A percentile compares a stretch with the other conserved stretches of the same genome.
Conservation (phyloP, 2,113 vertebrate species). For the Gopherus evgoodei region DNA sequence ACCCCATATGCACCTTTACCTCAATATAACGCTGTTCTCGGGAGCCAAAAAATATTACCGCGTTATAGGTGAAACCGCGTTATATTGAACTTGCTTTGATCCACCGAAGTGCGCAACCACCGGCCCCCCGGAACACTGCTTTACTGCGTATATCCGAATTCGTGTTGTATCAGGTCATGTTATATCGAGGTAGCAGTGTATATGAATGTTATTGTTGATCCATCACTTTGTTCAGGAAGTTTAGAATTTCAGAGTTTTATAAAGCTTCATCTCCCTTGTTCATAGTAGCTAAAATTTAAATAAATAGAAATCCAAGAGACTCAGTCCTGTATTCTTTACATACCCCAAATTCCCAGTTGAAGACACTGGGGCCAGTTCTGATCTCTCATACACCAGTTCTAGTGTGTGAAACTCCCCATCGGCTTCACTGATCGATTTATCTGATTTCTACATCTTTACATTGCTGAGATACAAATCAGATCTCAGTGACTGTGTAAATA, state of each 20-base stretch:
- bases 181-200: not conserved
- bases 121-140: no score
- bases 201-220: not conserved
- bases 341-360: not conserved
- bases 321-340: not conserved
- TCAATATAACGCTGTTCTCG: no score
- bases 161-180: no score
- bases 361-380: not conserved
- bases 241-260: not conserved
- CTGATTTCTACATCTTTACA: not conserved
- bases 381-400: not conserved
- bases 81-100: no score
- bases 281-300: not conserved
- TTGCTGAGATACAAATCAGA: not conserved
- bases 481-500: not conserved
- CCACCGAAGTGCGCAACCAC: no score
- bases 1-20: not conserved
- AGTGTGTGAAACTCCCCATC: not conserved
- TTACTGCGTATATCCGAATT: no score
- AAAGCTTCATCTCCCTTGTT: not conserved
- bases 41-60: no score
- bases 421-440: not conserved
- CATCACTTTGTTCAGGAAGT: not conserved
- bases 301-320: accelerated
- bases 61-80: no score